Evolutionary conservation across 2,888 invertebrate genomes (phyloP), one percentile per base, ranked within the genome.

Genomic region (Tachina grossa): DNA sequence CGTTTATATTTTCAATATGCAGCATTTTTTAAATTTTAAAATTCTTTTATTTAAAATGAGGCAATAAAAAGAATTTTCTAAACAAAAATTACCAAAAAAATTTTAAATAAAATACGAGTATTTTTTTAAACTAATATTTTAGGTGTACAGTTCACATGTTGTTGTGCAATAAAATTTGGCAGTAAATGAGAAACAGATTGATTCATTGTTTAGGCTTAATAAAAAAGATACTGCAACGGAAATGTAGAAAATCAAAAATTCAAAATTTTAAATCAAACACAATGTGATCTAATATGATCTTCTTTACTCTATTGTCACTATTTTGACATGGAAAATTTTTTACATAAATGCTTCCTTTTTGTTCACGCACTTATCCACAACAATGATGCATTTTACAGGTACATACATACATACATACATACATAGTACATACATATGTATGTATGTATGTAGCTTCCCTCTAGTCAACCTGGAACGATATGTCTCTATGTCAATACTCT

Each of bases 271-370:
- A 81, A 82, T 84, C 83, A 86, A 83, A 59, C 76, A 77, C 83
- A 80, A 31, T 31, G 31, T 31, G 5, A 31, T 80, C 76, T 77
- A 43, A 55, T 65, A 74, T 14, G 57, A 69, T 68, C 47, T 55
- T 57, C 51, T 55, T 57, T 72, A 31, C 14, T 77, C 82, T 87
- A 89, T 91, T 90, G 92, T 92, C 89, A 89, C 88, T 90, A 89
- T 91, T 91, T 90, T 92, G 91, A 92, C 91, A 91, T 89, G 88
- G 79, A 87, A 83, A 85, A 87, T 88, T 88, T 89, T 88, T 89
- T 88, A 19, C 39, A 59, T 49, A 45, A 19, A 45, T 5, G 2
- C n/a, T 14, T 63, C 47, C n/a, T 14, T 47, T 31, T 31, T 31
- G 31, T 31, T 31, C 31, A 31, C 31, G 31, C 31, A 31, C 31